Conservation (phyloP, 1,140 invertebrate genomes). For the Zaprionus ghesquierei region DNA sequence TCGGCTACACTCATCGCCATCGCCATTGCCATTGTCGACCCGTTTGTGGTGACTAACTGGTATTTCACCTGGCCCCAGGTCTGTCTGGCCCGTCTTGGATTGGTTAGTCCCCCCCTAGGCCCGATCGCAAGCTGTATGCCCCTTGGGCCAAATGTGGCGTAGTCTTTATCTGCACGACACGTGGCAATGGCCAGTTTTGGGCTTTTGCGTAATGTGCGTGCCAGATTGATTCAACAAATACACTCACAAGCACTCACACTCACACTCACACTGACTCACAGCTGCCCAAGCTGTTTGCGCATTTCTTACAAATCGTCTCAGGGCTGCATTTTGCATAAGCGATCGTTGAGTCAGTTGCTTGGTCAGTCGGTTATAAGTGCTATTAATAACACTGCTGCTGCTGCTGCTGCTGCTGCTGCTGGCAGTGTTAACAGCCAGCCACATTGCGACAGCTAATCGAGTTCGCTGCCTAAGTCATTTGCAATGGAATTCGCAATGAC, state of each 20-base stretch:
- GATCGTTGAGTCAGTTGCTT: neutral
- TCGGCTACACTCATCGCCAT: neutral
- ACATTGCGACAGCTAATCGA: conserved; percentile 8
- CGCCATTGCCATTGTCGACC: conserved; percentile 43
- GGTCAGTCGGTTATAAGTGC: neutral
- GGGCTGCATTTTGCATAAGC: conserved; percentile 51
- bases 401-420: neutral
- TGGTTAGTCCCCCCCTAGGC: neutral
- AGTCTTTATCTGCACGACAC: conserved; percentile 3
- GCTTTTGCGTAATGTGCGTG: conserved; percentile 57
- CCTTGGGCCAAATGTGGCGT: neutral
- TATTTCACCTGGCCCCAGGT: conserved; percentile 40
- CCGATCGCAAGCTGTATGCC: neutral
- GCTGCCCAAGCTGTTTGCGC: neutral
- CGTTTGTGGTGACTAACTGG: conserved; percentile 60
- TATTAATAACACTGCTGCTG: conserved; percentile 35
- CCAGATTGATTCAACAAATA: conserved; percentile 24
- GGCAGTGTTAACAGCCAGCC: neutral
- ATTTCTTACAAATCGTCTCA: conserved; percentile 13
- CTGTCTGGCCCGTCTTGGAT: neutral
- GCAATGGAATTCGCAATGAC: conserved; percentile 22
- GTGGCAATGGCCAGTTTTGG: conserved; percentile 29
- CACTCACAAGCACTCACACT: neutral
- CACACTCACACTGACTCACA: neutral
- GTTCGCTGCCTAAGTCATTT: conserved; percentile 18